Percentiles rank a stretch among this genome's conserved stretches.
Conservation (phyloP, 2,797 vertebrate species). For the Apogon talboti region DNA sequence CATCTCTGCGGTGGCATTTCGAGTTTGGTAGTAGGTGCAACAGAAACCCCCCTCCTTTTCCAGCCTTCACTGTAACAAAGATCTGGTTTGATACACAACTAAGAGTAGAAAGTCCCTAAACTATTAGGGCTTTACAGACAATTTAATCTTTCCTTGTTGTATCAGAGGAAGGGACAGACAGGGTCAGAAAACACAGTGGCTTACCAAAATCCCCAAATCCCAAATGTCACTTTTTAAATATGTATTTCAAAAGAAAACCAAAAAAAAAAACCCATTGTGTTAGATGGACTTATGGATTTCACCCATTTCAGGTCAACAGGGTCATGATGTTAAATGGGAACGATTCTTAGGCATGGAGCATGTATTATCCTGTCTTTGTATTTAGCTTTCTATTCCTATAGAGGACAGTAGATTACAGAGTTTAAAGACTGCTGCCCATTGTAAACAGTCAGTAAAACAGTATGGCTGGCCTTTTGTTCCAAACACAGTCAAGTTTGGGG, state of each 20-base stretch:
- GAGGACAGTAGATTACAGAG: constrained; percentile 28
- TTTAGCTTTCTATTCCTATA: constrained; percentile 18
- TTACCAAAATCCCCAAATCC: constrained; percentile 68
- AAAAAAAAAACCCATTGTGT: constrained; percentile 9
- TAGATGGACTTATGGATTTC: constrained; percentile 52
- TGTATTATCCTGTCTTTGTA: constrained; percentile 27
- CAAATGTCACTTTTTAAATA: constrained; percentile 50
- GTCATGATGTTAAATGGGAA: constrained; percentile 43
- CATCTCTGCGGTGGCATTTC: constrained; percentile 28
- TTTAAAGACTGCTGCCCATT: constrained; percentile 23
- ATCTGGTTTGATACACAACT: constrained; percentile 26
- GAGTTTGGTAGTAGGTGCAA: not conserved
- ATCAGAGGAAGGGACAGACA: constrained; percentile 32
- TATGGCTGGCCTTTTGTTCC: constrained; percentile 45
- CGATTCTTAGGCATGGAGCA: constrained; percentile 24
- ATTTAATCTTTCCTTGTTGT: constrained; percentile 48
- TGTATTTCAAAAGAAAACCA: constrained; percentile 25
- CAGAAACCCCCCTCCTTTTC: constrained; percentile 53
- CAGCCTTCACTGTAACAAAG: constrained; percentile 27
- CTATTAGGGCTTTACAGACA: constrained; percentile 36
- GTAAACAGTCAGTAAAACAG: constrained; percentile 34
- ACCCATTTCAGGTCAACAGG: constrained; percentile 48
- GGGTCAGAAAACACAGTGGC: constrained; percentile 43
- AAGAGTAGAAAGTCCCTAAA: constrained; percentile 51
- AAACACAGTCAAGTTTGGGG: constrained; percentile 49